Evolutionary conservation across 2,888 invertebrate genomes (phyloP), one percentile per base, ranked within the genome.

Genomic region (Linnaemya tessellans): DNA sequence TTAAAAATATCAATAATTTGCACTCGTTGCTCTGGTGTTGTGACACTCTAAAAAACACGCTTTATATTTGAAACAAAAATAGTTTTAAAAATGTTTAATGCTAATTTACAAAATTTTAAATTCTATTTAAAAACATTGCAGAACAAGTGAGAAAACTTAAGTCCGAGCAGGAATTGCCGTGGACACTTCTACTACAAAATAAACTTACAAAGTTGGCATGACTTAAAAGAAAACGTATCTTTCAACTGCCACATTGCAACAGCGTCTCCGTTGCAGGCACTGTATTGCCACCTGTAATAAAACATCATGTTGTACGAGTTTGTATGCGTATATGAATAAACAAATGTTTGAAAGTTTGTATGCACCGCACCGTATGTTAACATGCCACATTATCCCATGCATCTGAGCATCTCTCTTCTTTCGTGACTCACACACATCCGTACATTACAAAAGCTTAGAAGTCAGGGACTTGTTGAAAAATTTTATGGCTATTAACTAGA

Each of bases 231-330:
- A 67, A 46, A 77, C 22, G 22, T 67, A 64, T 75, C 51, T 58
- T 35, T 49, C 35, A 49, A 60, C 43, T 15, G 35, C 11, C n/a
- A 25, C 30, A 25, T 20, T 15, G 15, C 11, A 71, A 22, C 62
- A 54, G 20, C n/a, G 62, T 71, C 35, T 43, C 38, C 43, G 43
- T 54, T 43, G 43, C 64, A 64, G 30, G 2, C 46, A 64, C 38
- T 13, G 70, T 64, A 68, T 62, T 79, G 62, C 73, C 84, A 84
- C 84, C 84, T 84, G 79, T 79, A 84, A 74, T 68, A 81, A 70
- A 75, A 73, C 68, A 79, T 79, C 79, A 68, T 75, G 67, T 68
- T 71, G 10, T 64, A 64, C 35, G 35, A 46, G 35, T 43, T 22
- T 35, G 35, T 49, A 25, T 46, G 54, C 20, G 18, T 1, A 11